These are phyloP conservation scores for Tinea trinotella DNA, from an alignment of 2,888 invertebrate genomes.

Conservation along the genomic window DNA sequence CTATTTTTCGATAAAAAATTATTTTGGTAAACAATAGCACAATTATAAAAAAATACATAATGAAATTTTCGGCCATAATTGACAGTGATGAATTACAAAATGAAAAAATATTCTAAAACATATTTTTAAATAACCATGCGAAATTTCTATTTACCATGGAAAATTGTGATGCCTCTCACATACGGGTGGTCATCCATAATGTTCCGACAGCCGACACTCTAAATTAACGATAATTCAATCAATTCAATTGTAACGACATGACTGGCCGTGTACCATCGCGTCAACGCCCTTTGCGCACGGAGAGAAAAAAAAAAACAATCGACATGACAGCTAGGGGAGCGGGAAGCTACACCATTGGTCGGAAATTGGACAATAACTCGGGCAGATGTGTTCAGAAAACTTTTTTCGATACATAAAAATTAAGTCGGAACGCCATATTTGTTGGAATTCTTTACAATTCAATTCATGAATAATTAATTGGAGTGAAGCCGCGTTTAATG, in stretches of 20 bases:
- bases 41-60: neutral
- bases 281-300: constrained; percentile 53
- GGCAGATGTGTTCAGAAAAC: constrained; percentile 56
- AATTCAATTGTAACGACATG: constrained; percentile 60
- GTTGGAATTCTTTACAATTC: constrained; percentile 46
- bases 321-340: constrained; percentile 68
- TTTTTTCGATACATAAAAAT: constrained; percentile 31
- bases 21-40: too few relatives aligned
- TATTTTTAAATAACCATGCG: constrained; percentile 9
- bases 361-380: constrained; percentile 56
- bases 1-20: too few relatives aligned
- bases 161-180: constrained; percentile 23
- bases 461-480: neutral
- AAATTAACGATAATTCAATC: constrained; percentile 67
- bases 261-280: constrained; percentile 54
- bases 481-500: constrained; percentile 24
- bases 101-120: neutral
- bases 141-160: constrained; percentile 1
- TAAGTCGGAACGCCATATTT: constrained; percentile 53
- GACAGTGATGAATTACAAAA: constrained; percentile 11
- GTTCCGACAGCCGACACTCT: constrained; percentile 34
- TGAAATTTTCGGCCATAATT: constrained; percentile 9
- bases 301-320: constrained; percentile 49
- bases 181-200: constrained; percentile 65
- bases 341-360: constrained; percentile 54